Conservation (phyloP, 2,113 vertebrate species). For the Leuciscus idus region DNA sequence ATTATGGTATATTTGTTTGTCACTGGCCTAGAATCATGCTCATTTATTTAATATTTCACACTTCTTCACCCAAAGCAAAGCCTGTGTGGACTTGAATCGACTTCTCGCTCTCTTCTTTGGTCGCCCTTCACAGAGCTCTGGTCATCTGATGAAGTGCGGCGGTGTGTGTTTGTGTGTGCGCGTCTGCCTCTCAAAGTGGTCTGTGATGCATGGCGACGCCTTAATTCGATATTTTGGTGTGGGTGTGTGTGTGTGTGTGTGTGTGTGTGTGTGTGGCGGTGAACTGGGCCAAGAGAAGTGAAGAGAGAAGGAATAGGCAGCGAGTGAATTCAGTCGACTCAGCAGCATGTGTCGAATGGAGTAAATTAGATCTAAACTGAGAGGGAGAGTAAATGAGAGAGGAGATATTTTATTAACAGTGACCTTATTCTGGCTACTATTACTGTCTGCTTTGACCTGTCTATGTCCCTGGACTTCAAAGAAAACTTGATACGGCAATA, state of each 20-base stretch:
- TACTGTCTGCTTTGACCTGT: constrained; percentile 60
- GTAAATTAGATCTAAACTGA: constrained; percentile 45
- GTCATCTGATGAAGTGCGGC: constrained; percentile 60
- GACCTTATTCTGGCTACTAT: constrained; percentile 58
- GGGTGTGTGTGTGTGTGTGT: not conserved
- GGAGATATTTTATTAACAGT: constrained; percentile 67
- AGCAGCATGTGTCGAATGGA: constrained; percentile 40
- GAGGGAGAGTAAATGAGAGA: constrained; percentile 41
- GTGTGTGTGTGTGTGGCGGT: constrained; percentile 41
- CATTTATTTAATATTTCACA: constrained; percentile 41
- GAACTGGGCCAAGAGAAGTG: constrained; percentile 17
- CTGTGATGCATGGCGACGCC: constrained; percentile 58
- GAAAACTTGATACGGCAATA: constrained; percentile 35
- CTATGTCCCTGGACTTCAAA: constrained; percentile 39
- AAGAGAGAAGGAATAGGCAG: constrained; percentile 39
- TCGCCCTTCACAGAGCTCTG: constrained; percentile 60
- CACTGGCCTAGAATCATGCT: not conserved
- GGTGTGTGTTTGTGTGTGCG: constrained; percentile 46
- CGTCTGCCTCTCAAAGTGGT: constrained; percentile 58
- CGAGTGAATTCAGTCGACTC: constrained; percentile 55
- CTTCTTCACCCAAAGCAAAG: constrained; percentile 14
- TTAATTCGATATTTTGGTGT: constrained; percentile 64
- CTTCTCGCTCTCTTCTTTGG: constrained; percentile 10
- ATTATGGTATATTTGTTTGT: constrained; percentile 26
- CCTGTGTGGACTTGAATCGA: constrained; percentile 15